phyloP scores from a whole-genome alignment of 2,797 vertebrate species.

The Hafferia zeledoni region DNA sequence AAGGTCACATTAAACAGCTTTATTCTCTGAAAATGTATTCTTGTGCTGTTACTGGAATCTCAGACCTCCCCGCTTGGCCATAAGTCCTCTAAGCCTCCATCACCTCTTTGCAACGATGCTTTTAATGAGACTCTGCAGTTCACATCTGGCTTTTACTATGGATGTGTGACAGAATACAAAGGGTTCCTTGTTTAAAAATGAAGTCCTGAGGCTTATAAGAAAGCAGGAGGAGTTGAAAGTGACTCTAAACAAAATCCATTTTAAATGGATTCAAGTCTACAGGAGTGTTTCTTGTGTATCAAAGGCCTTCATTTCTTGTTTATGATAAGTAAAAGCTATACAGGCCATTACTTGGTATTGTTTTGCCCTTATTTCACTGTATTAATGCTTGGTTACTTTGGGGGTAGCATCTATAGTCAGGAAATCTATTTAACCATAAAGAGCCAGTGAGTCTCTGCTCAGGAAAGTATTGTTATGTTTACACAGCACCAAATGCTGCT shows the following conservation, averaged over 20 bases:
- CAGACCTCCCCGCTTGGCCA: conserved; percentile 64
- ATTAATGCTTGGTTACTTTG: not conserved
- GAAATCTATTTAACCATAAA: not conserved
- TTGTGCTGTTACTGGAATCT: conserved; percentile 35
- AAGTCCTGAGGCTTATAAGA: conserved; percentile 62
- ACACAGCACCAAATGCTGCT: not conserved
- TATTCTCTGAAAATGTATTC: not conserved
- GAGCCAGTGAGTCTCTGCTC: not conserved
- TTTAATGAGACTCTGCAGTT: conserved; percentile 68
- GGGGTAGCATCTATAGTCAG: not conserved
- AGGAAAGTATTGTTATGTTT: not conserved
- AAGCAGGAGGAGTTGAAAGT: conserved; percentile 55
- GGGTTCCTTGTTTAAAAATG: conserved; percentile 70
- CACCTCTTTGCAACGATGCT: conserved; percentile 54
- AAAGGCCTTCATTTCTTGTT: conserved; percentile 62
- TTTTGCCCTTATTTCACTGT: conserved; percentile 45
- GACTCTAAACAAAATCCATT: conserved; percentile 73
- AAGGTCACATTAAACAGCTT: not conserved
- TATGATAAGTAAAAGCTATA: conserved; percentile 4
- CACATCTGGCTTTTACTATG: conserved; percentile 71
- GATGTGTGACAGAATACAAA: conserved; percentile 67
- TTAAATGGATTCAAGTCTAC: conserved; percentile 61
- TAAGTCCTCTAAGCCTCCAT: conserved; percentile 68
- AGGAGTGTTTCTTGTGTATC: conserved; percentile 37
- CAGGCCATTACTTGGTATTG: conserved; percentile 13